Evolutionary conservation across 2,797 vertebrate species (phyloP).

Genomic region (Vespertilio murinus): DNA sequence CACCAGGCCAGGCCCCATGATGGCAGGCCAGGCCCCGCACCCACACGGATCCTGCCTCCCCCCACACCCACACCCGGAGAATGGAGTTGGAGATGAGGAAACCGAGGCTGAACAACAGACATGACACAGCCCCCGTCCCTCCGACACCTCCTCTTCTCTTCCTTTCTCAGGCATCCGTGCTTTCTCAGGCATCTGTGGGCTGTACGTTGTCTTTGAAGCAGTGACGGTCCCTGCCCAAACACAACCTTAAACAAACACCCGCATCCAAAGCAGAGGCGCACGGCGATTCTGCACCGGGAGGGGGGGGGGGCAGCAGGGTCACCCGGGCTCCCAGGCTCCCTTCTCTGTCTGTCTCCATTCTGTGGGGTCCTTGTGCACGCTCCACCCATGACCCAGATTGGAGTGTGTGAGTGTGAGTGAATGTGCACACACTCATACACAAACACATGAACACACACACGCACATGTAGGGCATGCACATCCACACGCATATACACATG

Average conservation of each 20-base stretch:
- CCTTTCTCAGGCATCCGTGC: background rate
- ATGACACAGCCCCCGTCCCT: accelerated
- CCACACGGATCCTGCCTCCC: accelerated
- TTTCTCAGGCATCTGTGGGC: too few species aligned
- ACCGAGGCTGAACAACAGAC: accelerated
- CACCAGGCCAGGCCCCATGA: background rate
- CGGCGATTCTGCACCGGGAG: accelerated
- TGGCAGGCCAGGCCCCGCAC: accelerated
- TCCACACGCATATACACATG: too few species aligned
- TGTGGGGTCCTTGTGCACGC: background rate
- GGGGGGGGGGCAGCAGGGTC: accelerated
- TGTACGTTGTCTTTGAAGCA: background rate
- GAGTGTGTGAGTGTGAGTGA: accelerated
- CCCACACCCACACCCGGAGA: accelerated
- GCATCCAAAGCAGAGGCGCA: background rate
- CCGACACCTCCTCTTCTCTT: background rate
- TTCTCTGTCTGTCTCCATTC: background rate
- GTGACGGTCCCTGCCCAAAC: background rate
- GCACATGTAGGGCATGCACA: background rate
- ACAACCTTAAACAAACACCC: background rate
- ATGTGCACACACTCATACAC: too few species aligned
- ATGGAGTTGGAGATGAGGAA: background rate
- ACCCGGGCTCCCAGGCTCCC: accelerated
- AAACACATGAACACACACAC: accelerated
- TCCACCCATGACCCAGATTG: accelerated